Base-by-base conservation (phyloP, 2,113 vertebrate species). In the Nannospalax galili region DNA sequence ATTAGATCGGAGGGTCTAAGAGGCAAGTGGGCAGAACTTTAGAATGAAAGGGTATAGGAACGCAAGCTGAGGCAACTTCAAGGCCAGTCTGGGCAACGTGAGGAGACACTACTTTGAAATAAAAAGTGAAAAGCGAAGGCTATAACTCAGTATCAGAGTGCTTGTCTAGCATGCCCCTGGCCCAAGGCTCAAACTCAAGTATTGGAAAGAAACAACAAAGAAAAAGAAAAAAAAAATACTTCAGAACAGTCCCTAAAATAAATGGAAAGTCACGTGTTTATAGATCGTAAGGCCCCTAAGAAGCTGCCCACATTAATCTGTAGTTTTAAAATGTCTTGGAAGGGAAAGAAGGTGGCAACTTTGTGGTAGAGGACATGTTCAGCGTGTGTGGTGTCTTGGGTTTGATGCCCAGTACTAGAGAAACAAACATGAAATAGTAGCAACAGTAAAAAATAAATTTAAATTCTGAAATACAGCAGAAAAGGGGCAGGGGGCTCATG, bases 41-140 rank as follows among this genome's bases (percentile, higher is more conserved):
- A 93, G 40, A 88, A 91, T 14, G 40, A 81, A 86, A 48, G 22
- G 85, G 64, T 14, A 69, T 88, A 93, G 35, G 56, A 79, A 73
- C 77, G 5, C 7, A 69, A 56, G 22, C 35, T 28, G n/a, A 52
- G 15, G 48, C 67, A 69, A 69, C 30, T 24, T n/a, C 32, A 52
- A 52, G 30, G 1, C 28, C 19, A 52, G 32, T 64, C 42, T n/a
- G 65, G 30, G 32, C 42, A 85, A 52, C 5, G 24, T 52, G 5
- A 12, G 17, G 65, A 85, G 20, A 56, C 20, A 11, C 32, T 16
- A 7, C n/a, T 32, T 85, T 14, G 69, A 52, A 67, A 48, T 48
- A 69, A 84, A 67, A 85, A 26, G 42, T n/a, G 10, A 35, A 69
- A 52, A 52, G 26, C 22, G 6, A 42, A 65, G 45, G 45, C 30